A percentile compares a stretch with the other conserved stretches of the same genome.
Evolutionary conservation across 2,888 invertebrate genomes (phyloP).

Genomic region (Microplitis deprimator): DNA sequence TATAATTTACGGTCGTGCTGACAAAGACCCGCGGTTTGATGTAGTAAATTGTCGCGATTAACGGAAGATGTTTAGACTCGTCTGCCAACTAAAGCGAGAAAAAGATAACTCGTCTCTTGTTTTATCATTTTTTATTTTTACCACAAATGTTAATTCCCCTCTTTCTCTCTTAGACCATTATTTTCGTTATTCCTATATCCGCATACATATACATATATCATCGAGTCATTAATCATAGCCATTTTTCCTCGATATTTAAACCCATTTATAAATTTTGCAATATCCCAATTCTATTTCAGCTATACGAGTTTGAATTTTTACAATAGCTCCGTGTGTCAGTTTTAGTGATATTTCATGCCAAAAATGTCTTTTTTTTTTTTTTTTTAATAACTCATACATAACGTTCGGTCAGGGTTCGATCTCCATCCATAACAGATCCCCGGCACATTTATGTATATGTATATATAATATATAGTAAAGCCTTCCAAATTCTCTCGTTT

Average conservation of each 20-base stretch:
- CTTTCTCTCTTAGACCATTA: background rate
- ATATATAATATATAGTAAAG: background rate
- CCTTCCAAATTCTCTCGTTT: background rate
- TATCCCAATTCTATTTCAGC: conserved; percentile 28
- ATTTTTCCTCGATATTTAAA: conserved; percentile 16
- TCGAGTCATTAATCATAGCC: conserved; percentile 6
- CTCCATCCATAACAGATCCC: conserved; percentile 11
- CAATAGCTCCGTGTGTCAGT: background rate
- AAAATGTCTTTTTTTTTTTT: conserved; percentile 13
- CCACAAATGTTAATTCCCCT: conserved; percentile 11
- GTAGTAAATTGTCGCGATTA: conserved; percentile 50
- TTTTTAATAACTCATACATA: conserved; percentile 36
- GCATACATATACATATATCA: background rate
- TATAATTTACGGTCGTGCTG: conserved; percentile 49
- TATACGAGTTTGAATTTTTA: conserved; percentile 3
- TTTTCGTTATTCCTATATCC: background rate
- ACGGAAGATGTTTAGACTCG: conserved; percentile 45
- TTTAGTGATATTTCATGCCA: conserved; percentile 12
- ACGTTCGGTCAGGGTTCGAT: conserved; percentile 22
- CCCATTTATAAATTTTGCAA: conserved; percentile 27
- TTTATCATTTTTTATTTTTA: conserved; percentile 1
- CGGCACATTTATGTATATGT: conserved; percentile 5
- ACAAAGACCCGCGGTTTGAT: conserved; percentile 49
- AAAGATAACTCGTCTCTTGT: background rate
- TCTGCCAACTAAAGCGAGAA: conserved; percentile 29